These are phyloP conservation scores for Diachasmimorpha longicaudata DNA, from an alignment of 1,140 invertebrate genomes.

Conservation along the genomic window DNA sequence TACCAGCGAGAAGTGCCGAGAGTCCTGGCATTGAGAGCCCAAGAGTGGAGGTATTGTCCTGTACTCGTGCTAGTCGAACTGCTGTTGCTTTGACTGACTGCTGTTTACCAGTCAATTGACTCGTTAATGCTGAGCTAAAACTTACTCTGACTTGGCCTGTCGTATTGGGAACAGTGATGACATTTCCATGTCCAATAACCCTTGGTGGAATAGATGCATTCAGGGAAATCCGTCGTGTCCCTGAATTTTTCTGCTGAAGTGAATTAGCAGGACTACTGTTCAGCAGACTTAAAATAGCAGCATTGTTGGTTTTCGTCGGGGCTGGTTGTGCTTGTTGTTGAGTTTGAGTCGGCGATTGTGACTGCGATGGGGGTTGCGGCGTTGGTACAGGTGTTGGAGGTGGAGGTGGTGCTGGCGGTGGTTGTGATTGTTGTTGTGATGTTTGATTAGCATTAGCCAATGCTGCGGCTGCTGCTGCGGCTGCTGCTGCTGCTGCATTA, in stretches of 20 bases:
- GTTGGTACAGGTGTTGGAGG: constrained; percentile 49
- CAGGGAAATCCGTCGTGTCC: constrained; percentile 52
- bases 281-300: constrained; percentile 75
- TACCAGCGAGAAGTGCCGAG: constrained; percentile 63
- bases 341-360: constrained; percentile 51
- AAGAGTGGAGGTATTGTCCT: constrained; percentile 56
- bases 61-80: constrained; percentile 57
- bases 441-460: constrained; percentile 32
- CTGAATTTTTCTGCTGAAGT: constrained; percentile 52
- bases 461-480: constrained; percentile 41
- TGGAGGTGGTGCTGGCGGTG: constrained; percentile 46
- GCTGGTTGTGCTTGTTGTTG: constrained; percentile 57
- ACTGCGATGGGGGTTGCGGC: constrained; percentile 30
- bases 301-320: constrained; percentile 63
- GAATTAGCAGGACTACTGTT: constrained; percentile 74
- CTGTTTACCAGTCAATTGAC: constrained; percentile 54
- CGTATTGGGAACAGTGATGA: constrained; percentile 58
- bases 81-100: constrained; percentile 58
- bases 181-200: constrained; percentile 57
- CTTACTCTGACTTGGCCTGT: constrained; percentile 58
- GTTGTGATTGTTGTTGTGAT: neutral
- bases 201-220: constrained; percentile 55
- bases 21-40: constrained; percentile 64
- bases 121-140: constrained; percentile 54
- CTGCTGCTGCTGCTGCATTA: constrained; percentile 50